phyloP scores from a whole-genome alignment of 2,888 invertebrate species.

The Lamellibrachia satsuma region DNA sequence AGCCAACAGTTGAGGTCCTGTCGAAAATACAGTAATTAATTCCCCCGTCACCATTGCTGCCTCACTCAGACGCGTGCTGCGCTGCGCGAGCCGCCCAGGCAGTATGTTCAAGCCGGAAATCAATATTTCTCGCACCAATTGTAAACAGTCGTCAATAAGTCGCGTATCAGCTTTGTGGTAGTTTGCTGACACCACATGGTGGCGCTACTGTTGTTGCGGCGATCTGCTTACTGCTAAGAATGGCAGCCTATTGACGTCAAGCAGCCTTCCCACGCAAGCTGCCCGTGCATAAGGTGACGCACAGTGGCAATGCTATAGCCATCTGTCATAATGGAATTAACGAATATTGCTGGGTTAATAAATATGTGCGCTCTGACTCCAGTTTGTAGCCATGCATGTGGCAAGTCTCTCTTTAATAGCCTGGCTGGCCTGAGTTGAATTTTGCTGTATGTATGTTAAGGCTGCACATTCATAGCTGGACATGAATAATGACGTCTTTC shows the following conservation, averaged over 20 bases:
- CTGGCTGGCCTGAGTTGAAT: neutral
- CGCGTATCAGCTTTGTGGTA: neutral
- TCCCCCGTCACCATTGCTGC: neutral
- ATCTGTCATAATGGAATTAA: conserved; percentile 17
- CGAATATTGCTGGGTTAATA: neutral
- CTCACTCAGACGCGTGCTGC: neutral
- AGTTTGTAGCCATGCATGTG: neutral
- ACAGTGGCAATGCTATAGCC: neutral
- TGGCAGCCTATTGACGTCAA: neutral
- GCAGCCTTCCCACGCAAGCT: neutral
- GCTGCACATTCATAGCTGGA: neutral
- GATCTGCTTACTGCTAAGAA: conserved; percentile 10
- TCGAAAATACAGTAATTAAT: conserved; percentile 11
- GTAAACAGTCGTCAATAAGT: conserved; percentile 17
- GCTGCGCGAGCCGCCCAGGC: neutral
- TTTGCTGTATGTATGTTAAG: neutral
- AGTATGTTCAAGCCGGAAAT: neutral
- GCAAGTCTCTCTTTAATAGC: neutral
- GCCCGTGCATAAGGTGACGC: neutral
- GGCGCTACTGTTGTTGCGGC: neutral
- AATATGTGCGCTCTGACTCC: neutral
- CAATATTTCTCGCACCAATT: conserved; percentile 13
- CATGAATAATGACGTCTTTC: neutral
- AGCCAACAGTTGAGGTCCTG: conserved; percentile 10
- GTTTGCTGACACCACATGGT: neutral